Evolutionary conservation across 2,888 invertebrate species (phyloP).

Genomic region (Pachliopta kotzebuea): DNA sequence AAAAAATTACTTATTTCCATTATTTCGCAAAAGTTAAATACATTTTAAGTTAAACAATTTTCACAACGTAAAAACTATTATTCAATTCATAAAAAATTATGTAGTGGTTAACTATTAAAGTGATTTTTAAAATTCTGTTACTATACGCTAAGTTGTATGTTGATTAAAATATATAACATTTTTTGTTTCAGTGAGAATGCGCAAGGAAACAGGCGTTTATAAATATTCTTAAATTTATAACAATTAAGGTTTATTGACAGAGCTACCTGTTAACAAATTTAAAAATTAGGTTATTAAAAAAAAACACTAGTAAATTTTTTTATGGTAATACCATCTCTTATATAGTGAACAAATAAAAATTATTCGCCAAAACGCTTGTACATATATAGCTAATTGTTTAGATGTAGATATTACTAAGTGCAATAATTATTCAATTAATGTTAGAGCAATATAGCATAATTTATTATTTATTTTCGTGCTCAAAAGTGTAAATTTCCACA

Average conservation of each 20-base stretch:
- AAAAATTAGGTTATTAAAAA: not conserved
- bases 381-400: slow-evolving; percentile 11
- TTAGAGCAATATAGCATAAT: slow-evolving; percentile 20
- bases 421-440: slow-evolving; percentile 33
- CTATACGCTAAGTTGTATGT: too few species aligned
- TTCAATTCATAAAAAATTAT: too few species aligned
- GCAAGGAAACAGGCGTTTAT: slow-evolving; percentile 74
- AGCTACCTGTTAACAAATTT: slow-evolving; percentile 1
- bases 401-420: slow-evolving; percentile 31
- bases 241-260: slow-evolving; percentile 10
- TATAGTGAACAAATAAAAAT: not conserved
- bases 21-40: too few species aligned
- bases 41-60: too few species aligned
- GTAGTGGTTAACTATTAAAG: too few species aligned
- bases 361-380: not conserved
- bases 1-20: too few species aligned
- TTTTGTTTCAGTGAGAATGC: slow-evolving; percentile 74
- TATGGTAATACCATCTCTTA: not conserved
- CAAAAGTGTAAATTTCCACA: slow-evolving; percentile 15
- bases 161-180: too few species aligned
- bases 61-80: too few species aligned
- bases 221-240: slow-evolving; percentile 61
- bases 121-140: too few species aligned
- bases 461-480: slow-evolving; percentile 29
- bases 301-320: slow-evolving; percentile 1